A percentile compares a stretch with the other conserved stretches of the same genome.
Conservation (phyloP, 2,888 invertebrate species). For the Venustoraphidia nigricollis region DNA sequence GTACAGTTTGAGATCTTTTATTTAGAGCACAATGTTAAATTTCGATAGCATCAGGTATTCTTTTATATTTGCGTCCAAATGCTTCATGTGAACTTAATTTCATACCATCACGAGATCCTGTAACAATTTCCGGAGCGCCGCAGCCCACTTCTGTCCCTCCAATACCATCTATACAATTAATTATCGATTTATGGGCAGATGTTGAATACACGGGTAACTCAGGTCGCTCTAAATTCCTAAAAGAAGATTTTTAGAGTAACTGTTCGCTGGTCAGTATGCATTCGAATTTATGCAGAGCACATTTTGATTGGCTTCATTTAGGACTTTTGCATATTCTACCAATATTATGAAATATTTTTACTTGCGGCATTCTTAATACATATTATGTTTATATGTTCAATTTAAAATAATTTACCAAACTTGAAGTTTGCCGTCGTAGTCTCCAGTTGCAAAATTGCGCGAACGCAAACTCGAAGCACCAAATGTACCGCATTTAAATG, state of each 20-base stretch:
- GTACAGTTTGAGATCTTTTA: neutral
- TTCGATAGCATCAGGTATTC: no score
- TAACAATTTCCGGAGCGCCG: slow-evolving; percentile 90
- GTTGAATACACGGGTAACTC: slow-evolving; percentile 61
- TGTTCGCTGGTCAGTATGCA: neutral
- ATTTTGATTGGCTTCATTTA: no score
- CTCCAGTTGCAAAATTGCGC: slow-evolving; percentile 76
- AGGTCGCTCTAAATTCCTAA: slow-evolving; percentile 66
- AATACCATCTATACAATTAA: slow-evolving; percentile 83
- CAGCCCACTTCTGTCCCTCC: slow-evolving; percentile 65
- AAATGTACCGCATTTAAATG: slow-evolving; percentile 88
- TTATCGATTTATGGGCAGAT: slow-evolving; percentile 66
- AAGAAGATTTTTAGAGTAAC: slow-evolving; percentile 12
- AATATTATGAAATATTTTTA: neutral
- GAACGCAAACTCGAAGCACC: slow-evolving; percentile 71
- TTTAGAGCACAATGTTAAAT: neutral
- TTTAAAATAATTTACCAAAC: slow-evolving; percentile 46
- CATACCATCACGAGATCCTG: slow-evolving; percentile 81
- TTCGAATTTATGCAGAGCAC: no score
- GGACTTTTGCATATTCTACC: no score
- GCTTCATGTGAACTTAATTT: neutral
- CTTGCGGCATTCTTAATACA: neutral
- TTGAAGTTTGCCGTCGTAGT: slow-evolving; percentile 72
- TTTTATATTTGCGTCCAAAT: neutral
- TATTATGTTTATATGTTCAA: no score